Conservation (phyloP, 2,888 invertebrate genomes). For the Scrobipalpa atriplicella region DNA sequence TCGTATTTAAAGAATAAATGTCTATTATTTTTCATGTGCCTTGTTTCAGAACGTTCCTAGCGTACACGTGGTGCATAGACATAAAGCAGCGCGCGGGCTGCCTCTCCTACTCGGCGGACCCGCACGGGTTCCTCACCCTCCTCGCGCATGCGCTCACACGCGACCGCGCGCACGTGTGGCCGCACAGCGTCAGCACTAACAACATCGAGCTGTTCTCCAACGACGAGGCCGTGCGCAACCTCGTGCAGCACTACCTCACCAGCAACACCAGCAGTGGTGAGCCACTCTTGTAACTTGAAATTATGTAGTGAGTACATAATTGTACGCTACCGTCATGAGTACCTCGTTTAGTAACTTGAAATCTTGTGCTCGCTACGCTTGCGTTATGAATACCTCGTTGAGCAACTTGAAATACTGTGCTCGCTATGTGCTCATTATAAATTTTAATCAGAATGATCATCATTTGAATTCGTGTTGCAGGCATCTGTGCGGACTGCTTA, state of each 20-base stretch:
- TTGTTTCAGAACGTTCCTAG: constrained; percentile 84
- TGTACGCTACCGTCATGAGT: neutral
- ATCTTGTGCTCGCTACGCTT: too few relatives aligned
- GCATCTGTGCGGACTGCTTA: constrained; percentile 55
- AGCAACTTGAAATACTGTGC: too few relatives aligned
- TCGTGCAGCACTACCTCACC: too few relatives aligned
- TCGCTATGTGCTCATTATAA: too few relatives aligned
- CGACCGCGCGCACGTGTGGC: constrained; percentile 85
- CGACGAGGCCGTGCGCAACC: too few relatives aligned
- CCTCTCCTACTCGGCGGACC: constrained; percentile 93
- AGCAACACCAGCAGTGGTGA: too few relatives aligned
- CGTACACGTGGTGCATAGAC: constrained; percentile 87
- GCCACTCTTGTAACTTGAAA: too few relatives aligned
- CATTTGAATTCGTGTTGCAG: neutral
- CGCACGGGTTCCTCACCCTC: constrained; percentile 89
- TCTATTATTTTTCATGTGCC: constrained; percentile 10
- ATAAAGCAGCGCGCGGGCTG: constrained; percentile 96
- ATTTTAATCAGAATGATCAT: too few relatives aligned
- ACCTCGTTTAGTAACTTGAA: neutral
- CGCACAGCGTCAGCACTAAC: neutral
- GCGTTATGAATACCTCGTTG: neutral
- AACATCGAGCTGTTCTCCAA: neutral
- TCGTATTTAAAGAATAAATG: too few relatives aligned
- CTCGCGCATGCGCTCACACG: constrained; percentile 91
- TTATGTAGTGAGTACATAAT: too few relatives aligned